phyloP scores from a whole-genome alignment of 2,797 vertebrate species.

The Holocentrus rufus region DNA sequence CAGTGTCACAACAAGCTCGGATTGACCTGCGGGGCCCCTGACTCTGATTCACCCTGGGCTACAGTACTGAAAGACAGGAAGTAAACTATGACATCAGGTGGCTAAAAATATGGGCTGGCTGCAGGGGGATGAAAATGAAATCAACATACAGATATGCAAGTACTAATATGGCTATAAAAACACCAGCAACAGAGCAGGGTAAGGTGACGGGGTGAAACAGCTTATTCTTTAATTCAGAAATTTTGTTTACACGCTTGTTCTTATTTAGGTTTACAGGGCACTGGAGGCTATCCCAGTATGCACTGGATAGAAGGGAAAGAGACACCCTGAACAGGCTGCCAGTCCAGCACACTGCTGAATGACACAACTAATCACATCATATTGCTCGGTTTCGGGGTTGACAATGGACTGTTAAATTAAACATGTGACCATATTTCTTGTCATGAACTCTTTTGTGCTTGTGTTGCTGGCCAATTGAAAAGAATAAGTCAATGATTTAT shows the following conservation, averaged over 20 bases:
- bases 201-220: too few species aligned
- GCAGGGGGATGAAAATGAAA: not conserved
- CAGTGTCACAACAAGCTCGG: constrained; percentile 72
- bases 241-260: too few species aligned
- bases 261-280: too few species aligned
- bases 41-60: constrained; percentile 46
- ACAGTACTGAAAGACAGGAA: constrained; percentile 48
- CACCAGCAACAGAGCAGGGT: not conserved
- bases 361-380: not conserved
- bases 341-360: not conserved
- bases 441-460: not conserved
- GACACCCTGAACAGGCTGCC: too few species aligned
- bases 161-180: not conserved
- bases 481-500: not conserved
- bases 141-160: not conserved
- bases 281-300: too few species aligned
- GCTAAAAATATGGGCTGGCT: constrained; percentile 12
- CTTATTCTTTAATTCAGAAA: too few species aligned
- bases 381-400: not conserved
- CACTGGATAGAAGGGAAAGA: too few species aligned
- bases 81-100: constrained; percentile 25
- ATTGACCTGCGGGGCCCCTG: constrained; percentile 63
- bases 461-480: not conserved
- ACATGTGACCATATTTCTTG: not conserved
- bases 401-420: constrained; percentile 3